These are phyloP conservation scores for Notothenia coriiceps DNA, from an alignment of 2,113 vertebrate genomes.

Conservation along the genomic window DNA sequence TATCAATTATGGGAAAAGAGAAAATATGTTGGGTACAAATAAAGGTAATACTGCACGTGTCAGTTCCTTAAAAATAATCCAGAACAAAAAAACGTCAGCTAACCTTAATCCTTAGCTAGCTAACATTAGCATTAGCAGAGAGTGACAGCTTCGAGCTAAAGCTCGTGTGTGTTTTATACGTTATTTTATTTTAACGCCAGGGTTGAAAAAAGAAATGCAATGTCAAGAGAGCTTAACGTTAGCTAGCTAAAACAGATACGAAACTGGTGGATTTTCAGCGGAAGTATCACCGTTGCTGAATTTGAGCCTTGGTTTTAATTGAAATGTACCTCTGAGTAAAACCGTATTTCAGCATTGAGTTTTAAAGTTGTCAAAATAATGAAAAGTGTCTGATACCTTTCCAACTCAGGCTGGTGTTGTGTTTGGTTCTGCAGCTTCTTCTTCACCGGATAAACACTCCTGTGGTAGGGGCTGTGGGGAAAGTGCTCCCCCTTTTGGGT, in stretches of 20 bases:
- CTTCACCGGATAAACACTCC: neutral
- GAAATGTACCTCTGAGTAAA: neutral
- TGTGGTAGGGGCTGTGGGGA: neutral
- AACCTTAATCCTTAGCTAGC: neutral
- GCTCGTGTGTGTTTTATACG: neutral
- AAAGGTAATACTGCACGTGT: neutral
- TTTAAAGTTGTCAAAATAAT: neutral
- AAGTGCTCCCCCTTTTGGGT: slow-evolving; percentile 31
- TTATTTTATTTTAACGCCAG: neutral
- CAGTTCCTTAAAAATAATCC: neutral
- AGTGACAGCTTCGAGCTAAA: neutral
- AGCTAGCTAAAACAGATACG: slow-evolving; percentile 2
- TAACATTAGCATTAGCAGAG: neutral
- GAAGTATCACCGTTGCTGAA: neutral
- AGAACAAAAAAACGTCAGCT: neutral
- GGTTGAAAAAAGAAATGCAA: neutral
- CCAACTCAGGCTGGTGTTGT: neutral
- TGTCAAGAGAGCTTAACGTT: neutral
- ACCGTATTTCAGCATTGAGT: neutral
- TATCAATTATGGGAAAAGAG: too few species aligned
- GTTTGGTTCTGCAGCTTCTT: neutral
- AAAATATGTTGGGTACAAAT: neutral
- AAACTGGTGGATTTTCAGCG: neutral
- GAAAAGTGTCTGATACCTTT: slow-evolving; percentile 8
- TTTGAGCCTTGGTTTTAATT: neutral